Evolutionary conservation across 2,113 vertebrate species (phyloP).

Genomic region (Xiphophorus maculatus): DNA sequence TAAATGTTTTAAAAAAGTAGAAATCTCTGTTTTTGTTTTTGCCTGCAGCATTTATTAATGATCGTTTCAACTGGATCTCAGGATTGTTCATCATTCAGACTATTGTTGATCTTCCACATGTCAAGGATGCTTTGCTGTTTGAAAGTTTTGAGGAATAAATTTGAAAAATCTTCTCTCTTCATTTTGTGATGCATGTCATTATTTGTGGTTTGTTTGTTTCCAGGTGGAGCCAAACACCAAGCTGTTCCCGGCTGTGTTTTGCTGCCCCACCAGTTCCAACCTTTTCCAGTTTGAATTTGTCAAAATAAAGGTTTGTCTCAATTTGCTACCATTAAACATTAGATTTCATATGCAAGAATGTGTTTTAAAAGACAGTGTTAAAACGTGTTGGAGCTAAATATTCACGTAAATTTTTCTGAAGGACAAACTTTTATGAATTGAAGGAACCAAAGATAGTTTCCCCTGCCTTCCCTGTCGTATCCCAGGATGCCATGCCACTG

Average conservation of each 20-base stretch:
- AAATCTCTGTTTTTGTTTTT: not conserved
- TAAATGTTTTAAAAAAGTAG: not conserved
- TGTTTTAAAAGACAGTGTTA: no score
- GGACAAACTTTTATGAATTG: not conserved
- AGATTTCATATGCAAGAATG: not conserved
- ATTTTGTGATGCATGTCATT: not conserved
- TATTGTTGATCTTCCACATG: no score
- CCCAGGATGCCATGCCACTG: slow-evolving; percentile 93
- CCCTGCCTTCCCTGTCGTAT: not conserved
- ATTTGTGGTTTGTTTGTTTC: slow-evolving; percentile 19
- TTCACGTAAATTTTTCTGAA: slow-evolving; percentile 1
- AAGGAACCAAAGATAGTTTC: not conserved
- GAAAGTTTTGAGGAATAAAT: not conserved
- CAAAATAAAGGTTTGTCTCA: slow-evolving; percentile 89
- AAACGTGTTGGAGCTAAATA: not conserved
- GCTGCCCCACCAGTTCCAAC: slow-evolving; percentile 89
- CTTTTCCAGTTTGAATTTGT: slow-evolving; percentile 96
- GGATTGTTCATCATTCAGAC: no score
- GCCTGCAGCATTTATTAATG: not conserved
- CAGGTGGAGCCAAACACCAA: slow-evolving; percentile 97
- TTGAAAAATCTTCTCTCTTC: not conserved
- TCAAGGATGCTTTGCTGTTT: no score
- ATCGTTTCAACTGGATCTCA: not conserved
- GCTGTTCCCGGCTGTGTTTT: slow-evolving; percentile 93
- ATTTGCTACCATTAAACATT: not conserved